These are phyloP conservation scores for Monochamus alternatus DNA, from an alignment of 2,888 invertebrate species.

Conservation along the genomic window DNA sequence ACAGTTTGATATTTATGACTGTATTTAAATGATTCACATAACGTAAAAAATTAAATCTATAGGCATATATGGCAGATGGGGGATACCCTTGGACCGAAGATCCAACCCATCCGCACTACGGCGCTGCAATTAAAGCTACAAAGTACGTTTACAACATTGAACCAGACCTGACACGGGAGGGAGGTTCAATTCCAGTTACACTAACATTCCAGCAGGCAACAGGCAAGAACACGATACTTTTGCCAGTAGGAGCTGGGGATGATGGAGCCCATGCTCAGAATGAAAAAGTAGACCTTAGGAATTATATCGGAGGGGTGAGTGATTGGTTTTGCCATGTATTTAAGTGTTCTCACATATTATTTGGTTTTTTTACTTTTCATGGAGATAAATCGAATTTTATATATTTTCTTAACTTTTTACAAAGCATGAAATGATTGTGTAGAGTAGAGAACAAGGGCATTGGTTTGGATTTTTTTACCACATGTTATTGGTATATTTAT, in stretches of 20 bases:
- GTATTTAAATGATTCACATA: not conserved
- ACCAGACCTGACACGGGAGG: constrained; percentile 96
- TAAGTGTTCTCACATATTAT: not conserved
- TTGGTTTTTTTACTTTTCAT: not conserved
- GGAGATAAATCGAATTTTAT: not conserved
- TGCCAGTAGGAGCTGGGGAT: constrained; percentile 96
- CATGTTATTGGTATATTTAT: too few relatives aligned
- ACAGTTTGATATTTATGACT: too few relatives aligned
- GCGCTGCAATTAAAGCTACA: constrained; percentile 88
- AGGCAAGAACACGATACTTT: constrained; percentile 91
- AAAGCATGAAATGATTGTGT: too few relatives aligned
- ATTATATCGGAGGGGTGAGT: constrained; percentile 88
- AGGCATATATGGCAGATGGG: constrained; percentile 70
- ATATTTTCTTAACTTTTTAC: not conserved
- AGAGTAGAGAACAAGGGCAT: too few relatives aligned
- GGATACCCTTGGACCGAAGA: constrained; percentile 96
- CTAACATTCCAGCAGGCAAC: constrained; percentile 93
- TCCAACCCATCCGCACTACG: constrained; percentile 92
- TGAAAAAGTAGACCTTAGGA: constrained; percentile 93
- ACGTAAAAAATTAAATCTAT: not conserved
- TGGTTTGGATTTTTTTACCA: too few relatives aligned
- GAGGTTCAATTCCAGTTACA: constrained; percentile 98
- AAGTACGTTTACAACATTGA: constrained; percentile 89
- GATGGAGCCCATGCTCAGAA: constrained; percentile 99
- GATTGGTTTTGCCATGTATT: not conserved